phyloP scores from a whole-genome alignment of 2,797 vertebrate genomes.

The Diglossa cyanea region DNA sequence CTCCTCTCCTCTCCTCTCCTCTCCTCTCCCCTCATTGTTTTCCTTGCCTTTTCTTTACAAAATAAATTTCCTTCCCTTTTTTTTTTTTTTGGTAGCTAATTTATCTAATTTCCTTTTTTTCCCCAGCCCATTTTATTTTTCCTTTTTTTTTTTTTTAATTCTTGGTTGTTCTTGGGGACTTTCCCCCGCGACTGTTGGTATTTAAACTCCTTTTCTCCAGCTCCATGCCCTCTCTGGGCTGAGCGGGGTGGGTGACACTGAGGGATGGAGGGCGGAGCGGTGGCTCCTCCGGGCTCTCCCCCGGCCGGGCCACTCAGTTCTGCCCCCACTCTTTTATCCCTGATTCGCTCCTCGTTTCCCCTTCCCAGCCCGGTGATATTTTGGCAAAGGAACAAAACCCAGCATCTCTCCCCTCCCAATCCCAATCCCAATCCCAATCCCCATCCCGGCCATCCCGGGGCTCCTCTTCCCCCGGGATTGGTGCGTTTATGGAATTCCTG shows the following conservation, averaged over 20 bases:
- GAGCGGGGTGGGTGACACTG: not conserved
- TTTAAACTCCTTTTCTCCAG: not conserved
- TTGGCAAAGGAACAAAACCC: not conserved
- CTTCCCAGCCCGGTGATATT: not conserved
- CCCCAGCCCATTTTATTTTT: accelerated
- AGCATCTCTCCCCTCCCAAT: too few species aligned
- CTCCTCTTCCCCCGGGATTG: not conserved
- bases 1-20: too few species aligned
- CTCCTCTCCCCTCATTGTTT: too few species aligned
- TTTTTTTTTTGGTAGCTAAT: not conserved
- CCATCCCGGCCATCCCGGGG: not conserved
- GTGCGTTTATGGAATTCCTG: not conserved
- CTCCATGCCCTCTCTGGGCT: not conserved
- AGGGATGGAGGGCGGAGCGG: not conserved
- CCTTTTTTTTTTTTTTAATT: too few species aligned
- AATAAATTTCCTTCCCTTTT: accelerated
- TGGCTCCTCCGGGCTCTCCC: not conserved
- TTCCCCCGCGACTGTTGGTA: not conserved
- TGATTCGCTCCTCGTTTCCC: not conserved
- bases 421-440: not conserved
- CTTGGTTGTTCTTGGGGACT: too few species aligned
- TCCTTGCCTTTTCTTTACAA: accelerated
- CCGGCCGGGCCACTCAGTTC: accelerated
- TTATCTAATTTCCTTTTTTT: too few species aligned
- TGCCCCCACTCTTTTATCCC: not conserved